Conservation (phyloP, 2,797 vertebrate species). For the Pristis pectinata region DNA sequence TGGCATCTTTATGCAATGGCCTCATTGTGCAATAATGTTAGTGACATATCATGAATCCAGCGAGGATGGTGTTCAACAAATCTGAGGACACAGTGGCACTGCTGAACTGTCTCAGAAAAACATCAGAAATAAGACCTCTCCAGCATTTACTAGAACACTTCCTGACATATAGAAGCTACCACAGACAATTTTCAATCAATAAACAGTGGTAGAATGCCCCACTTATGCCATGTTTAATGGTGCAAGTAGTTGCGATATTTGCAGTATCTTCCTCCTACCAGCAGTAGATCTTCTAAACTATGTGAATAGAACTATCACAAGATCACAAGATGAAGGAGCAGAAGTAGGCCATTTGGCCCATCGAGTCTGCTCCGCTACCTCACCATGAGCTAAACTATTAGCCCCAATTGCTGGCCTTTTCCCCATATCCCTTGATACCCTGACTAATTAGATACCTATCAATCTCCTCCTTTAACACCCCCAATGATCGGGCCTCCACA, state of each 20-base stretch:
- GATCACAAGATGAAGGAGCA: too few relatives aligned
- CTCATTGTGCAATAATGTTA: neutral
- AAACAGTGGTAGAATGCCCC: neutral
- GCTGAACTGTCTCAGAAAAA: neutral
- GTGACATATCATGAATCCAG: neutral
- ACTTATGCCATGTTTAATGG: neutral
- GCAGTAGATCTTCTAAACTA: neutral
- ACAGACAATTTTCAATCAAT: constrained; percentile 1
- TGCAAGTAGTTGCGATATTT: neutral
- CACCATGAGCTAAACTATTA: too few relatives aligned
- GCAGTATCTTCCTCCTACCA: neutral
- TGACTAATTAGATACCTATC: too few relatives aligned
- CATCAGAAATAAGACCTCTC: neutral
- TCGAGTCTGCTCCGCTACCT: too few relatives aligned
- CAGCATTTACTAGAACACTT: neutral
- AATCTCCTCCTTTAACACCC: too few relatives aligned
- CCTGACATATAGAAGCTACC: neutral
- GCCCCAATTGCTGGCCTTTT: too few relatives aligned
- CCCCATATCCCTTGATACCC: too few relatives aligned
- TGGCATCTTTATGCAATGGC: neutral
- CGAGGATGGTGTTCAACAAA: neutral
- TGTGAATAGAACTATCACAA: neutral
- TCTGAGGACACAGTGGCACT: neutral
- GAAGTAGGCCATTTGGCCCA: too few relatives aligned
- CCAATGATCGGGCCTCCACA: too few relatives aligned